These are phyloP conservation scores for Gymnorhina tibicen DNA, from an alignment of 2,113 vertebrate species.

Conservation along the genomic window DNA sequence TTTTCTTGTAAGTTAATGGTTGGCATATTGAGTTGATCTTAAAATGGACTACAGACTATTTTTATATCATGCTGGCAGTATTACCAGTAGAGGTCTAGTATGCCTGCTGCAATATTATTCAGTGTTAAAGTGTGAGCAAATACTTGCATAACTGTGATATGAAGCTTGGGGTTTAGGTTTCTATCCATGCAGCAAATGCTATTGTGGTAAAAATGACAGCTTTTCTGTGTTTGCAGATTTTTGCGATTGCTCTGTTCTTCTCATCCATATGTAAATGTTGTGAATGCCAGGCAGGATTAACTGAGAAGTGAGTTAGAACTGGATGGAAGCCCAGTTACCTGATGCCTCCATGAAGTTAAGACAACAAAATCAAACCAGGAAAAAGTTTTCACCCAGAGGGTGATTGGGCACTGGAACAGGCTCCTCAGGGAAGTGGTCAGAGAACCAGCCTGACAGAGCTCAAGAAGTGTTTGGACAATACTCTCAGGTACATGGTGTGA, in stretches of 20 bases:
- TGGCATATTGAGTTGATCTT: conserved; percentile 29
- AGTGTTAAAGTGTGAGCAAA: conserved; percentile 61
- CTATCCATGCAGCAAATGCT: conserved; percentile 30
- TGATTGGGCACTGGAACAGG: neutral
- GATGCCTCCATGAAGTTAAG: neutral
- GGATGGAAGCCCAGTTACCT: conserved; percentile 2
- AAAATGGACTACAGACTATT: conserved; percentile 33
- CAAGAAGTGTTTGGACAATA: neutral
- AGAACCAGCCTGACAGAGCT: neutral
- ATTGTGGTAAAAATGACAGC: conserved; percentile 52
- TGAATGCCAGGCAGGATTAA: conserved; percentile 18
- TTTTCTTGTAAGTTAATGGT: neutral
- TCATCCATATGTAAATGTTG: conserved; percentile 50
- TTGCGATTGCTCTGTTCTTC: conserved; percentile 52
- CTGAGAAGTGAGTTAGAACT: neutral
- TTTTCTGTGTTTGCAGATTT: conserved; percentile 55
- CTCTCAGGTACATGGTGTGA: neutral
- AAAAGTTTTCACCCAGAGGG: no score
- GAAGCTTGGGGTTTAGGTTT: conserved; percentile 41
- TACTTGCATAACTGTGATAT: conserved; percentile 57
- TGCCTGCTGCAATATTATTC: conserved; percentile 50
- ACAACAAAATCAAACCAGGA: neutral
- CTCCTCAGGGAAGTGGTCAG: neutral
- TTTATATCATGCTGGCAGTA: conserved; percentile 32
- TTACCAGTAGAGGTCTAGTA: conserved; percentile 40